Percentiles rank a stretch among this genome's conserved stretches.
Conservation (phyloP, 2,888 invertebrate genomes). For the Eilema sororculum region DNA sequence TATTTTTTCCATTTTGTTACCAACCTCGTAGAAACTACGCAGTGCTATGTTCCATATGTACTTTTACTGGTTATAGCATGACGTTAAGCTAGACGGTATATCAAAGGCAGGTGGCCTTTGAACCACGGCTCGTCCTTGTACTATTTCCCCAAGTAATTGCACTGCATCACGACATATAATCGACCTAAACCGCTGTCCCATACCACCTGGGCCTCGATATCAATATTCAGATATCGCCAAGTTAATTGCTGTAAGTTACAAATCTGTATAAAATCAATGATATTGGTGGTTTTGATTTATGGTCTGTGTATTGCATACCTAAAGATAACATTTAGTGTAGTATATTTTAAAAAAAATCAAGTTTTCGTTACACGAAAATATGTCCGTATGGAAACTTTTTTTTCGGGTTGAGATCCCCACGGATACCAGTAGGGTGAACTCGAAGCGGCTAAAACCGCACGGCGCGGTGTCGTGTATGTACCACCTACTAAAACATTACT, state of each 20-base stretch:
- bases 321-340: background rate
- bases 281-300: slow-evolving; percentile 15
- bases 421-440: no score
- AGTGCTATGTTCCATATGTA: slow-evolving; percentile 4
- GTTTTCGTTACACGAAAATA: background rate
- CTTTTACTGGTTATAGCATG: slow-evolving; percentile 23
- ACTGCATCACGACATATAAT: slow-evolving; percentile 78
- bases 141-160: slow-evolving; percentile 80
- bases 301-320: background rate
- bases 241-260: background rate
- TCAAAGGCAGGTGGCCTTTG: slow-evolving; percentile 63
- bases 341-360: background rate
- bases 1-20: background rate
- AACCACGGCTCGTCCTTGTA: slow-evolving; percentile 73
- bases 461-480: background rate
- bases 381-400: background rate
- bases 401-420: no score
- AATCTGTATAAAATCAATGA: background rate
- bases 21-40: background rate
- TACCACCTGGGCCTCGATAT: slow-evolving; percentile 33
- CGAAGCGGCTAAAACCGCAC: no score
- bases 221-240: background rate
- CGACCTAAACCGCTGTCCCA: slow-evolving; percentile 58
- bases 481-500: no score
- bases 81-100: slow-evolving; percentile 37